These are phyloP conservation scores for Pedionomus torquatus DNA, from an alignment of 2,113 vertebrate genomes.

Conservation along the genomic window DNA sequence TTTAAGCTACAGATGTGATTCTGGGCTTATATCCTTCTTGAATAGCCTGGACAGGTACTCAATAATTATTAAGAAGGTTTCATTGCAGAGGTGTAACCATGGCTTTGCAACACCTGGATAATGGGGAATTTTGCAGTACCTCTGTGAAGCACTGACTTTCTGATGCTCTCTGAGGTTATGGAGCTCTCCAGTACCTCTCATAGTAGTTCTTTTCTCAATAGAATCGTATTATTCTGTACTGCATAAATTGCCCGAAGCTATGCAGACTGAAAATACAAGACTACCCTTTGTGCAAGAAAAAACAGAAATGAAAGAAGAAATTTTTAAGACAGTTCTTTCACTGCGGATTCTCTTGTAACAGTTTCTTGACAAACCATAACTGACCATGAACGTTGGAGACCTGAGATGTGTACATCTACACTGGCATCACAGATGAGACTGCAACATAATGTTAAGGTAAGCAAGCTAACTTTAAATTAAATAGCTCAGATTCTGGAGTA, in stretches of 20 bases:
- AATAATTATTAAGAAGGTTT: not conserved
- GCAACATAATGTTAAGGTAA: not conserved
- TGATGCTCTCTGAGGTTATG: not conserved
- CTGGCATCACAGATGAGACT: not conserved
- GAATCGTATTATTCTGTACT: constrained; percentile 13
- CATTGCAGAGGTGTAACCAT: not conserved
- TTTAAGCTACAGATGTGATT: not conserved
- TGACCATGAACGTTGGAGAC: not conserved
- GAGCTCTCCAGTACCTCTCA: not conserved
- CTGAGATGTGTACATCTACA: not conserved
- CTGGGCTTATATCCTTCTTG: not conserved
- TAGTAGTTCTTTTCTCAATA: not conserved
- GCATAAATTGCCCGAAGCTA: not conserved
- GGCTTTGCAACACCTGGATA: not conserved
- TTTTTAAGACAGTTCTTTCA: constrained; percentile 40
- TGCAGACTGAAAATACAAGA: constrained; percentile 20
- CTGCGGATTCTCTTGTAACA: not conserved
- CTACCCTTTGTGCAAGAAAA: not conserved
- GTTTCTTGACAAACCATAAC: constrained; percentile 15
- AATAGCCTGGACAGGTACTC: not conserved
- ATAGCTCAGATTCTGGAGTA: not conserved
- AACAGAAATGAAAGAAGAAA: constrained; percentile 2
- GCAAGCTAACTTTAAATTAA: not conserved
- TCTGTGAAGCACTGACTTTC: not conserved
- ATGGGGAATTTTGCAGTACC: not conserved